phyloP scores from a whole-genome alignment of 2,797 vertebrate species.

The Falco concolor region DNA sequence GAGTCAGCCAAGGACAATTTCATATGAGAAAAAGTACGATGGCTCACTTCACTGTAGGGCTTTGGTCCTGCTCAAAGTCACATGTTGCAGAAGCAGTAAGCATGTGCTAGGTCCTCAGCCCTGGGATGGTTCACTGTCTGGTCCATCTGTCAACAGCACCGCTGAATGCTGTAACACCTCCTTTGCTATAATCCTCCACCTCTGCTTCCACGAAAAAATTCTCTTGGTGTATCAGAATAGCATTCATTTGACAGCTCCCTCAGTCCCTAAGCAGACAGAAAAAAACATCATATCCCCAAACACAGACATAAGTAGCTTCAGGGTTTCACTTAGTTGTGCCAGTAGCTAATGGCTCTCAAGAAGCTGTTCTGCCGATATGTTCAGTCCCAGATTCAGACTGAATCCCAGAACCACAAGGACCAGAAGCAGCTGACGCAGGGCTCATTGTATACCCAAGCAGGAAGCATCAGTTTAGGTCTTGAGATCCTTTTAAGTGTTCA shows the following conservation, averaged over 20 bases:
- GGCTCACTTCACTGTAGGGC: background rate
- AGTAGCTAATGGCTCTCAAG: background rate
- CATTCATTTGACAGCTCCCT: background rate
- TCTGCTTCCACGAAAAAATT: background rate
- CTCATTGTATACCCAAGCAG: background rate
- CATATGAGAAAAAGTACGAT: background rate
- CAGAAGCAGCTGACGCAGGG: background rate
- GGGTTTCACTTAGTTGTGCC: background rate
- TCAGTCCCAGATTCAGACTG: background rate
- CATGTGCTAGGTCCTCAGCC: background rate
- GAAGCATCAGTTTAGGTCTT: background rate
- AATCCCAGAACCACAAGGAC: background rate
- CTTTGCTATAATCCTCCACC: background rate
- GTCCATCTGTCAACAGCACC: background rate
- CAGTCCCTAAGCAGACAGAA: background rate
- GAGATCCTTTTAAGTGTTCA: background rate
- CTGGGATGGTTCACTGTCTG: background rate
- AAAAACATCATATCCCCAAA: background rate
- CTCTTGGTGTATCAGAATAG: background rate
- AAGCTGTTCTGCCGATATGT: background rate
- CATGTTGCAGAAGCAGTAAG: background rate
- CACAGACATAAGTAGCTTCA: fast-evolving
- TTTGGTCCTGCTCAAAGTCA: background rate
- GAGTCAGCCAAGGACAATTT: background rate
- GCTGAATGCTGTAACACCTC: background rate